These are phyloP conservation scores for Drosophila trapezifrons DNA, from an alignment of 1,140 invertebrate species.

Conservation along the genomic window DNA sequence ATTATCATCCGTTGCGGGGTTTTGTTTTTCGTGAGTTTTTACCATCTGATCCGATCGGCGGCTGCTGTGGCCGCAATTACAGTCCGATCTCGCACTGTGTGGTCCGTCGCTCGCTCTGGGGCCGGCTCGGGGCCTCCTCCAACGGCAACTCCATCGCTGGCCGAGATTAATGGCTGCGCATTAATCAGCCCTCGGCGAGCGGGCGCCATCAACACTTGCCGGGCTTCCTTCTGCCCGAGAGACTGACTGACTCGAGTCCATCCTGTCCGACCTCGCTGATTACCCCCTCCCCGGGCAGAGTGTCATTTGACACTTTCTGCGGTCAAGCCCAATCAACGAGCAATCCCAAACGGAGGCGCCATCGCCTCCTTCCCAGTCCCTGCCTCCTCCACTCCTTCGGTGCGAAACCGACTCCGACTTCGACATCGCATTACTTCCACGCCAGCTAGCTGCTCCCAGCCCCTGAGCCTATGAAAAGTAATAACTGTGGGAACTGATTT, in stretches of 20 bases:
- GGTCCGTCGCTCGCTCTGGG: no score
- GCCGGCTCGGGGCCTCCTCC: background rate
- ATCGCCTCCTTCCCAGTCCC: conserved; percentile 27
- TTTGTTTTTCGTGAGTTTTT: conserved; percentile 27
- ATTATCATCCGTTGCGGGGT: conserved; percentile 64
- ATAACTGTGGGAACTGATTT: conserved; percentile 81
- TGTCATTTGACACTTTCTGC: conserved; percentile 78
- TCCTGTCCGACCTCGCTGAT: background rate
- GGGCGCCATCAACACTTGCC: conserved; percentile 74
- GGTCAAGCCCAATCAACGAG: conserved; percentile 71
- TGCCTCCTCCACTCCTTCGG: background rate
- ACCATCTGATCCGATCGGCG: background rate
- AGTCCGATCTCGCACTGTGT: conserved; percentile 19
- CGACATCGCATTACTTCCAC: conserved; percentile 78
- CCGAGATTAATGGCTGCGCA: conserved; percentile 68
- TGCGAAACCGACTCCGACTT: conserved; percentile 13
- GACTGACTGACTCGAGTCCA: background rate
- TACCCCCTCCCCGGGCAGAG: background rate
- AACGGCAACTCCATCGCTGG: conserved; percentile 44
- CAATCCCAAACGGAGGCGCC: conserved; percentile 70
- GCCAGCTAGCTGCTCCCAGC: conserved; percentile 55
- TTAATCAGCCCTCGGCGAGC: conserved; percentile 58
- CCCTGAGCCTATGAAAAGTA: conserved; percentile 77
- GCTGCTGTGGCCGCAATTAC: conserved; percentile 40
- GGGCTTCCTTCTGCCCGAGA: conserved; percentile 39